phyloP scores from a whole-genome alignment of 2,888 invertebrate species.

The Napeogenes inachia region DNA sequence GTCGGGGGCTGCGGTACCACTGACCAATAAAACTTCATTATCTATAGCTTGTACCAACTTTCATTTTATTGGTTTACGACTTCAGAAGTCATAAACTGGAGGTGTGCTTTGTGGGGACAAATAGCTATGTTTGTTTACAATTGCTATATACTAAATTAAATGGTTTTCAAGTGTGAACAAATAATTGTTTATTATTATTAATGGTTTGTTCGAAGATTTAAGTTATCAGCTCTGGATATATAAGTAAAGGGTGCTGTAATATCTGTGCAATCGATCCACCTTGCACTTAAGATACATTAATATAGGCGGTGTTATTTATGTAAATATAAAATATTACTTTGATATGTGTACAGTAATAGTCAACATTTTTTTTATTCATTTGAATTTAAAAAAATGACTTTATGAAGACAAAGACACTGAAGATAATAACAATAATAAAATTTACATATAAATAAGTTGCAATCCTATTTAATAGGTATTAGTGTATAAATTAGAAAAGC shows the following conservation, averaged over 20 bases:
- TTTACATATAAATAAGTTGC: too few species aligned
- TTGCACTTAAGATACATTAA: constrained; percentile 46
- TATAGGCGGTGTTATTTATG: constrained; percentile 59
- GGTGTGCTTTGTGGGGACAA: constrained; percentile 33
- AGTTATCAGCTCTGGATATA: not conserved
- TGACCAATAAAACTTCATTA: constrained; percentile 79
- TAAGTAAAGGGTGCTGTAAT: not conserved
- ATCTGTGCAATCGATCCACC: not conserved
- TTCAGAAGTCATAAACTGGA: constrained; percentile 54
- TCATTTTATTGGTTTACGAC: constrained; percentile 73
- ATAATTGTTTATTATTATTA: too few species aligned
- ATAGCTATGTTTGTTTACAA: constrained; percentile 25
- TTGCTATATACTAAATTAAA: constrained; percentile 15
- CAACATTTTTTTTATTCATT: not conserved
- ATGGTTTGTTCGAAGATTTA: too few species aligned
- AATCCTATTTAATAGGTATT: constrained; percentile 35
- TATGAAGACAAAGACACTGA: too few species aligned
- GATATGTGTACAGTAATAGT: too few species aligned
- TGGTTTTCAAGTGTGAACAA: not conserved
- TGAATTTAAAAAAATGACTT: not conserved
- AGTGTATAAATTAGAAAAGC: constrained; percentile 65
- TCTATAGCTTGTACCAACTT: constrained; percentile 73
- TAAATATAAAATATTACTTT: constrained; percentile 34
- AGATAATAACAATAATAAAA: too few species aligned
- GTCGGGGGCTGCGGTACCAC: constrained; percentile 69